Evolutionary conservation across 2,797 vertebrate genomes (phyloP), one percentile per base, ranked within the genome.

Genomic region (Crocidura indochinensis): DNA sequence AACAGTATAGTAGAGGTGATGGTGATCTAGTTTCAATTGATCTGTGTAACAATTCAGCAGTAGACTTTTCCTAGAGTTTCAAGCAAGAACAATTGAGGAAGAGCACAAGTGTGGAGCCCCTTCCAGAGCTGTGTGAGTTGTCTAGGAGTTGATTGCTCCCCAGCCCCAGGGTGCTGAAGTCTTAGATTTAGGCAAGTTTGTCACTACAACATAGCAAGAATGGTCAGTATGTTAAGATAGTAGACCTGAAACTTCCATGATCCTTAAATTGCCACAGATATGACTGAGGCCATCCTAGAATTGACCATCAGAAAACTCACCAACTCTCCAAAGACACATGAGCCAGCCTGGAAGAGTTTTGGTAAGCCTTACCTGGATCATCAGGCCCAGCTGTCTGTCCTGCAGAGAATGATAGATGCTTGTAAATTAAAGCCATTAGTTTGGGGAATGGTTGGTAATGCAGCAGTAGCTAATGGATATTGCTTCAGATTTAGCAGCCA

Each of bases 401-500:
- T 20, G 56, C 8, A n/a, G 46, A 60, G 22, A 53, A 81, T 76
- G 29, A 44, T 38, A 87, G 38, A 29, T 78, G 44, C 11, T 67
- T 77, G 51, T 46, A 4, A 29, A 62, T 73, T 62, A 76, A 53
- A 74, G 24, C 10, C 19, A 56, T 29, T 49, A 60, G 26, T 1
- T 74, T 67, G 78, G 26, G 26, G 79, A 95, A 65, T 69, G 44
- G 62, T 46, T 86, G n/a, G 19, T 73, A 56, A 56, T 65, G 26
- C 22, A 67, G 27, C 68, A 76, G 31, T 8, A 24, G 27, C 38
- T 69, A 64, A 44, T 62, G 62, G 6, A 53, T 29, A 64, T 11
- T 73, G 51, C 17, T 87, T 29, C 9, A 29, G 49, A 65, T 65
- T 75, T 84, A 68, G 38, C 24, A 49, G 60, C 29, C 19, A 11